Evolutionary conservation across 2,113 vertebrate species (phyloP).

Genomic region (Muntiacus reevesi): DNA sequence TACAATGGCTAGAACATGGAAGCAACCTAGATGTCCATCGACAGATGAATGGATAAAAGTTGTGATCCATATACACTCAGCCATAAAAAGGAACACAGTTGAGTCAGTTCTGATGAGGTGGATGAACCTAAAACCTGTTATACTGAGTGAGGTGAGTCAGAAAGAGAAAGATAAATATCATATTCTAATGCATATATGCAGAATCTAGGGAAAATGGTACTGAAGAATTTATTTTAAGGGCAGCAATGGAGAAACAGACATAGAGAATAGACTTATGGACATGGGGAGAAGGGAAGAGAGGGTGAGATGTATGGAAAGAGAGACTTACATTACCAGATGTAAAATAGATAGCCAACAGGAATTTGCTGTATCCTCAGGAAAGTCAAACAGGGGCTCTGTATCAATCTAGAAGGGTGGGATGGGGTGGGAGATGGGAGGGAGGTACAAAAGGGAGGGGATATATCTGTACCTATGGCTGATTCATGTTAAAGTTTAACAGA

Average conservation of each 20-base stretch:
- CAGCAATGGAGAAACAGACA: background rate
- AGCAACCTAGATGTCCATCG: background rate
- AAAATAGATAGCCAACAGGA: background rate
- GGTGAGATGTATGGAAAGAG: background rate
- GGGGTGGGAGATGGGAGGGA: background rate
- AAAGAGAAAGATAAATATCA: background rate
- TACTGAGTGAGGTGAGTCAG: background rate
- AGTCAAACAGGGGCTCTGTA: background rate
- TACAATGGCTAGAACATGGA: background rate
- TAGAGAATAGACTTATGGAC: background rate
- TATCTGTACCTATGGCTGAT: accelerated
- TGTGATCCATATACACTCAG: background rate
- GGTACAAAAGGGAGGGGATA: background rate
- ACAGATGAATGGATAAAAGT: background rate
- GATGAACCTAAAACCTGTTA: background rate
- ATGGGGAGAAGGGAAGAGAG: background rate
- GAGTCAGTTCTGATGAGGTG: background rate
- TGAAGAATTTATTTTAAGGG: background rate
- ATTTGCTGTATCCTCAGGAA: background rate
- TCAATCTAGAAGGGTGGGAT: background rate
- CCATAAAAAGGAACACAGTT: background rate
- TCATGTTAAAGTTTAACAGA: background rate
- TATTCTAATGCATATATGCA: background rate
- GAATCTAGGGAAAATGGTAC: background rate
- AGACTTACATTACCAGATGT: background rate